A percentile compares a stretch with the other conserved stretches of the same genome.
Conservation (phyloP, 2,888 invertebrate species). For the Euphydryas editha region DNA sequence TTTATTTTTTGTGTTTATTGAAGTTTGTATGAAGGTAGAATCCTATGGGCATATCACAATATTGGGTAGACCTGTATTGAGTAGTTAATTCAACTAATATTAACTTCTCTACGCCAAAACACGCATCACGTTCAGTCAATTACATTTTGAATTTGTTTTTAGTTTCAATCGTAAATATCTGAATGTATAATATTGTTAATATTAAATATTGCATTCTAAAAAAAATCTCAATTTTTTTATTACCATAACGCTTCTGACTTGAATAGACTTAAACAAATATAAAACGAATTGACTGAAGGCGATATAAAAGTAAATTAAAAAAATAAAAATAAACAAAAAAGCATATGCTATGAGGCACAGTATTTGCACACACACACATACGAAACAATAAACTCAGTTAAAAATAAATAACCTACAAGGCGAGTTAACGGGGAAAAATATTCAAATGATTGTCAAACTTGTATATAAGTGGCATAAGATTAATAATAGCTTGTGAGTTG, state of each 20-base stretch:
- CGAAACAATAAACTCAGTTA: constrained; percentile 25
- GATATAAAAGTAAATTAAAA: constrained; percentile 35
- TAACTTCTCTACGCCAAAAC: constrained; percentile 29
- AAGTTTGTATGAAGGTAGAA: no score
- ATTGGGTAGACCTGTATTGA: background rate
- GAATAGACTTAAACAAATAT: constrained; percentile 25
- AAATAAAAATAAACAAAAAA: constrained; percentile 42
- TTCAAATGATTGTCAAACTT: constrained; percentile 18
- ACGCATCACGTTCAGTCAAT: constrained; percentile 24
- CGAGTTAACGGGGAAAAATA: constrained; percentile 2
- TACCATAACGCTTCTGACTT: background rate
- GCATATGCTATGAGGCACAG: constrained; percentile 44
- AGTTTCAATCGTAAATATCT: background rate
- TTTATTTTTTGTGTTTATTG: no score
- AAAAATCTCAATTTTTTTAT: background rate
- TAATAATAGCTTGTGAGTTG: constrained; percentile 13
- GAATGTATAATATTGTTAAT: background rate
- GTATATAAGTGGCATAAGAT: background rate
- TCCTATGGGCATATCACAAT: no score
- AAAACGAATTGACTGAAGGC: constrained; percentile 43
- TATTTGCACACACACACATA: constrained; percentile 40
- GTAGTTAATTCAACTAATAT: background rate
- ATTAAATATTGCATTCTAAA: background rate
- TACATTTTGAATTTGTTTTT: constrained; percentile 17
- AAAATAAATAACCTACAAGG: constrained; percentile 18